Base-by-base conservation (phyloP, 2,797 vertebrate species). In the Pangasius mekongensis region DNA sequence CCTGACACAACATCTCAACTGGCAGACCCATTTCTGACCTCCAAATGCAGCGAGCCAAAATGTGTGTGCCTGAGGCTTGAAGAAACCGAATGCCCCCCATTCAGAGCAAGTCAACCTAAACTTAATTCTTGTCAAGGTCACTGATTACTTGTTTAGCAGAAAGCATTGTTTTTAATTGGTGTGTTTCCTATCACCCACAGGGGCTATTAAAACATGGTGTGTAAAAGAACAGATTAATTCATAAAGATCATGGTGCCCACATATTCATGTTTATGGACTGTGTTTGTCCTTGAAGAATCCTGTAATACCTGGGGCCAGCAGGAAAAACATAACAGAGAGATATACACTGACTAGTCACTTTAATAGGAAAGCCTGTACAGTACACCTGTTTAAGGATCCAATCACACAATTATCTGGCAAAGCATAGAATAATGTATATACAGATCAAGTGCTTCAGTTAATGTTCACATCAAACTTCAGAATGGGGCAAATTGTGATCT, bases 101-200 rank as follows among this genome's bases (percentile, higher is more conserved):
- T 67, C 9, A 0, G 18, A 33, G n/a, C 33, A 56, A 56, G 71
- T 30, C 82, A 67, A 54, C 14, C 49, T 43, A 64, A 88, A n/a
- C 30, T 39, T 22, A 86, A 73, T 33, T 47, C 43, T 30, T 47
- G n/a, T 43, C 66, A 85, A 87, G 81, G 86, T 90, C 76, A 88
- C 64, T 54, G 30, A 77, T 69, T 86, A 64, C 83, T 74, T 86
- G 87, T 86, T 84, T 60, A 87, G 58, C 80, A 56, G 13, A 52
- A 33, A 64, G 80, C 62, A 62, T 43, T 84, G 71, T 85, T 80
- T 87, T 87, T 85, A 86, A 89, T 80, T 85, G 83, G 49, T 30
- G 67, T 73, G 36, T 24, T 78, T 89, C 27, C 36, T 43, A 62
- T 85, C 67, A 16, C 64, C 49, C 30, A 77, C 36, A 30, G n/a